Conservation (phyloP, 2,888 invertebrate genomes). For the Phyto melanocephala region DNA sequence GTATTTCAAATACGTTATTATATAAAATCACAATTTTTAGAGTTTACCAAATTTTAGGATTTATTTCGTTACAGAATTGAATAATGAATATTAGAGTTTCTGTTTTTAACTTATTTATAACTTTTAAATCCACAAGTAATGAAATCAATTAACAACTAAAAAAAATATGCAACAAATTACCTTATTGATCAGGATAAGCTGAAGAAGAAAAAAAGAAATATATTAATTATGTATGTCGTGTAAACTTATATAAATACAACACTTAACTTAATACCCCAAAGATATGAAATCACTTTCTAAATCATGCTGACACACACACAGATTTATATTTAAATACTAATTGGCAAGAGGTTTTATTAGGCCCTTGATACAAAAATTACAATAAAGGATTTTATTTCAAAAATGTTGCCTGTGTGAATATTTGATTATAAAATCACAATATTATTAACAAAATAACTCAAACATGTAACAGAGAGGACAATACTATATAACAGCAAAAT, state of each 20-base stretch:
- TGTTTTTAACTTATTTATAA: no score
- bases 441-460: background rate
- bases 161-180: background rate
- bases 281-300: background rate
- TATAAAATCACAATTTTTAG: no score
- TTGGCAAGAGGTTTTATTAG: background rate
- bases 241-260: background rate
- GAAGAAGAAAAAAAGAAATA: background rate
- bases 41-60: no score
- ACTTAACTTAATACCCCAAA: background rate
- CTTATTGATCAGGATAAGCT: background rate
- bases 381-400: background rate
- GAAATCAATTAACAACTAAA: background rate
- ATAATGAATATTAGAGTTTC: no score
- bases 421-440: constrained; percentile 18
- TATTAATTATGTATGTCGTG: background rate
- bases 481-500: no score
- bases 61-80: no score
- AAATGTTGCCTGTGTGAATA: background rate
- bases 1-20: no score
- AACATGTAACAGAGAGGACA: no score
- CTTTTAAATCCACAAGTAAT: no score
- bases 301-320: background rate
- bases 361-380: background rate
- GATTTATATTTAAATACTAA: background rate